Evolutionary conservation across 2,888 invertebrate species (phyloP).

Genomic region (Trachelus iudaicus): DNA sequence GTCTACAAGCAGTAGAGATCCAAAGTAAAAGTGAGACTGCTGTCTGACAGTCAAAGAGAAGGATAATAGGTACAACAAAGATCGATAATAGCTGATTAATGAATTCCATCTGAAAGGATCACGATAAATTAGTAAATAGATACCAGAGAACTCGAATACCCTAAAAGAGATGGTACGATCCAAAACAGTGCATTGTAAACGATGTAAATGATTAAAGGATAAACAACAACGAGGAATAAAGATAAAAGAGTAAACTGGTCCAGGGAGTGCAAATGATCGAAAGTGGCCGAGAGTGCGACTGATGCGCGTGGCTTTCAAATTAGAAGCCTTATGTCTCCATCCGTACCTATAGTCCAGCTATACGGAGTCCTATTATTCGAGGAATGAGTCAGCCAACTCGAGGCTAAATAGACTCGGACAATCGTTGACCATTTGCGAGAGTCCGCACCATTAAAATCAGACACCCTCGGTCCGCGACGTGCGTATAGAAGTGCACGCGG

Average conservation of each 20-base stretch:
- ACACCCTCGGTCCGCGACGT: slow-evolving; percentile 43
- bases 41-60: neutral
- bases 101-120: neutral
- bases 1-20: neutral
- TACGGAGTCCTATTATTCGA: slow-evolving; percentile 12
- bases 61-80: neutral
- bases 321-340: neutral
- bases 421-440: slow-evolving; percentile 51
- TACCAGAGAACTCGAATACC: neutral
- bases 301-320: neutral
- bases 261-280: neutral
- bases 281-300: neutral
- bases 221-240: neutral
- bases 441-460: slow-evolving; percentile 57
- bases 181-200: neutral
- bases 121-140: neutral
- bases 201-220: neutral
- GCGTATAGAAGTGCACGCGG: slow-evolving; percentile 14
- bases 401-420: slow-evolving; percentile 49
- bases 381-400: slow-evolving; percentile 10
- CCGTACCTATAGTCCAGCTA: neutral
- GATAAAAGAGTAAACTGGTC: neutral
- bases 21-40: neutral
- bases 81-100: neutral
- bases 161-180: neutral